Base-by-base conservation (phyloP, 2,797 vertebrate species). In the Pseudochirops cupreus region DNA sequence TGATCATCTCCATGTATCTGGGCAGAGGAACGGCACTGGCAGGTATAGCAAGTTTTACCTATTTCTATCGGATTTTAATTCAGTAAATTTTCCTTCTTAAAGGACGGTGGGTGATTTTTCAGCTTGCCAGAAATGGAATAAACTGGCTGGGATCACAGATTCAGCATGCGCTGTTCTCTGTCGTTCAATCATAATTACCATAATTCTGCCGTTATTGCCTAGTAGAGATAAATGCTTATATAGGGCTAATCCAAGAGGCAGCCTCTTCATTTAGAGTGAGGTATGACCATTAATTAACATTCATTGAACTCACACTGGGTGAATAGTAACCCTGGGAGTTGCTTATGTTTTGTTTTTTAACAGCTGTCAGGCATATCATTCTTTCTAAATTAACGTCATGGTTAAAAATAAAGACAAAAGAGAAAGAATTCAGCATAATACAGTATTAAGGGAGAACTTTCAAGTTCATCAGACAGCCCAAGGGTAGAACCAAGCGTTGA, bases 41-140 rank as follows among this genome's bases (percentile, higher is more conserved):
- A 96, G 29, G 29, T 90, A 56, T 24, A 4, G 28, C 16, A 89
- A 91, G 67, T 62, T 58, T 58, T 91, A 54, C 29, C 94, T 18
- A 2, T n/a, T 59, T 29, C 33, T 21, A 55, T 21, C 55, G 12
- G 5, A 54, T 46, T 91, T 92, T 57, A 92, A 50, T 82, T 92
- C 92, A 74, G 67, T 92, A 54, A 14, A 93, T 62, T 91, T 82
- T 89, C n/a, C 26, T 62, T 56, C 0, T 39, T 93, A 39, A 94
- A 56, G 52, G 18, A 52, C 55, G 24, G 28, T 91, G 39, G 39
- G 9, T 24, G 18, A 18, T 59, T 67, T 28, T 90, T 56, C 24
- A 55, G 18, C 89, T 31, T 93, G n/a, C 46, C 29, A 92, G n/a
- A 54, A 53, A 67, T 33, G 29, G 9, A 74, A 31, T 95, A 91